phyloP scores from a whole-genome alignment of 2,113 vertebrate genomes.

The Lepus europaeus region DNA sequence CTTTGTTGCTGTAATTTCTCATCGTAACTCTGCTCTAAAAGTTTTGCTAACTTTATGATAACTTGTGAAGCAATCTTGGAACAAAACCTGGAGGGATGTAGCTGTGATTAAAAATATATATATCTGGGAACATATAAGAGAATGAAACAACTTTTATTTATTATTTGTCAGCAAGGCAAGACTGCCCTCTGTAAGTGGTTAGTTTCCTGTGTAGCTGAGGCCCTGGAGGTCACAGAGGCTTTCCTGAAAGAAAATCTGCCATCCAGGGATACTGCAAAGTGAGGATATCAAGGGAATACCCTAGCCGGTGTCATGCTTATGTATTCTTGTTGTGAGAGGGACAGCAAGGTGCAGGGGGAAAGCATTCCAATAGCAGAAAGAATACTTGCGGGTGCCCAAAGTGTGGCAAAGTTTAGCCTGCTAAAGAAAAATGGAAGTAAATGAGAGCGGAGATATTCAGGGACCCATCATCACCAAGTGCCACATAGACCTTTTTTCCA shows the following conservation, averaged over 20 bases:
- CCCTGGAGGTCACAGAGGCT: background rate
- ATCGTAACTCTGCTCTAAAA: slow-evolving; percentile 24
- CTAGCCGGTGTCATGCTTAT: accelerated
- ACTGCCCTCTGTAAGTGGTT: background rate
- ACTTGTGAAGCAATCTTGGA: background rate
- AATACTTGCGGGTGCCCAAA: background rate
- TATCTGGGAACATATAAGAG: background rate
- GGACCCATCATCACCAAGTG: background rate
- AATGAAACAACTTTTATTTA: background rate
- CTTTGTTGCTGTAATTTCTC: background rate
- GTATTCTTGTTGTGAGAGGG: background rate
- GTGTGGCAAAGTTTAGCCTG: no score
- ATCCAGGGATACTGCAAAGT: background rate
- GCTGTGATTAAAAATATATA: background rate
- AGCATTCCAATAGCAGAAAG: background rate
- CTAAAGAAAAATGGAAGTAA: background rate
- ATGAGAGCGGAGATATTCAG: background rate
- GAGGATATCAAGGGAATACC: background rate
- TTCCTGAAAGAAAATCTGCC: background rate
- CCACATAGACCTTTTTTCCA: no score
- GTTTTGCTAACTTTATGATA: slow-evolving; percentile 4
- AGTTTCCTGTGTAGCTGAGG: background rate
- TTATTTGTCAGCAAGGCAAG: background rate
- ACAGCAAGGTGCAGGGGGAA: background rate
- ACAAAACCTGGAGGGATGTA: background rate